Conservation (phyloP, 1,140 invertebrate species). For the Tetraneura akinire region DNA sequence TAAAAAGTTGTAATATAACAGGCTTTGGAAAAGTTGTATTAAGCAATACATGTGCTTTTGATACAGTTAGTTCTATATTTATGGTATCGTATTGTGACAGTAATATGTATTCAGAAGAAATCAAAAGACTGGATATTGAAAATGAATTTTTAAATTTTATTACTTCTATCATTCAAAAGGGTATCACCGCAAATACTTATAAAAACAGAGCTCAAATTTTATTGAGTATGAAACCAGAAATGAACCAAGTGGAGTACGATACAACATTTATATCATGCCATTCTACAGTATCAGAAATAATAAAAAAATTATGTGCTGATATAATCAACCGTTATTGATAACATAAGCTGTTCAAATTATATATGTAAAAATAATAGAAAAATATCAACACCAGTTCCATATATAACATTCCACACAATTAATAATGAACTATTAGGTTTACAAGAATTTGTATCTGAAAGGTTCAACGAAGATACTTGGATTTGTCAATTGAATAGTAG, state of each 20-base stretch:
- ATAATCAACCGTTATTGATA: background rate
- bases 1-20: background rate
- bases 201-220: background rate
- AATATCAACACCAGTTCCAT: background rate
- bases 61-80: background rate
- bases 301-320: background rate
- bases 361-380: background rate
- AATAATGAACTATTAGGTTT: background rate
- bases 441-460: background rate
- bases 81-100: background rate
- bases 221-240: background rate
- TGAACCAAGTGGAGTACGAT: background rate
- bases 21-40: background rate
- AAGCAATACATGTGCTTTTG: constrained; percentile 1
- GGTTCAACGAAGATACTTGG: background rate
- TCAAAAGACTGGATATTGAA: background rate
- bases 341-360: background rate
- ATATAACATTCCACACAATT: background rate
- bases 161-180: background rate
- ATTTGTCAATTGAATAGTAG: background rate
- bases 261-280: background rate
- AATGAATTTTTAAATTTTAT: background rate
- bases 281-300: background rate
- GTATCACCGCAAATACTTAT: background rate
- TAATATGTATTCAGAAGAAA: background rate